A percentile compares a stretch with the other conserved stretches of the same genome.
Evolutionary conservation across 2,888 invertebrate species (phyloP).

Genomic region (Aphrophora alni): DNA sequence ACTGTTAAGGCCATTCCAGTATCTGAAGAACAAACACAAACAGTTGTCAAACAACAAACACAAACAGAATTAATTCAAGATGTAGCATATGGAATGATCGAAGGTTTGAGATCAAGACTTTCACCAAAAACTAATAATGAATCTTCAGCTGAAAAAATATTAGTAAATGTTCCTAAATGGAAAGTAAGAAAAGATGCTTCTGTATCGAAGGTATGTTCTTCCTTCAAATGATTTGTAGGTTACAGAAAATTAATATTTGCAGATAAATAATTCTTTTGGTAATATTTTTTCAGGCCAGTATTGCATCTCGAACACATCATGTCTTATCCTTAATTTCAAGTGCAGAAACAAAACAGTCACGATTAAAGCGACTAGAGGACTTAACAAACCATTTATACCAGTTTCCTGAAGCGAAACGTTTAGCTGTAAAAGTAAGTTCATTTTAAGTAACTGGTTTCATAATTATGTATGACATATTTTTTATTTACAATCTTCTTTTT

Average conservation of each 20-base stretch:
- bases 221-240: neutral
- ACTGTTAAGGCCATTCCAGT: slow-evolving; percentile 10
- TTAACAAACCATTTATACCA: slow-evolving; percentile 74
- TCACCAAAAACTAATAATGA: slow-evolving; percentile 11
- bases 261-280: slow-evolving; percentile 12
- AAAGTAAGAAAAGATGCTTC: slow-evolving; percentile 55
- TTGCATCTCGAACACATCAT: slow-evolving; percentile 70
- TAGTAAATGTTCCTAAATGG: slow-evolving; percentile 59
- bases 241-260: neutral
- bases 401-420: slow-evolving; percentile 75
- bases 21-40: slow-evolving; percentile 7
- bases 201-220: slow-evolving; percentile 53
- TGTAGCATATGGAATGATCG: slow-evolving; percentile 32
- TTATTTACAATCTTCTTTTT: too few relatives aligned
- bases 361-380: slow-evolving; percentile 69
- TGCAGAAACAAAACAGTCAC: slow-evolving; percentile 65
- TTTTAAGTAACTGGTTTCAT: too few relatives aligned
- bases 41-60: slow-evolving; percentile 6
- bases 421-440: slow-evolving; percentile 70
- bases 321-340: slow-evolving; percentile 67
- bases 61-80: slow-evolving; percentile 23
- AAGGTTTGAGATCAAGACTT: slow-evolving; percentile 31
- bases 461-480: too few relatives aligned
- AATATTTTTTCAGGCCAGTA: slow-evolving; percentile 56
- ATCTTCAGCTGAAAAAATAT: neutral